A percentile compares a stretch with the other conserved stretches of the same genome.
Evolutionary conservation across 2,797 vertebrate species (phyloP).

Genomic region (Pogonophryne albipinna): DNA sequence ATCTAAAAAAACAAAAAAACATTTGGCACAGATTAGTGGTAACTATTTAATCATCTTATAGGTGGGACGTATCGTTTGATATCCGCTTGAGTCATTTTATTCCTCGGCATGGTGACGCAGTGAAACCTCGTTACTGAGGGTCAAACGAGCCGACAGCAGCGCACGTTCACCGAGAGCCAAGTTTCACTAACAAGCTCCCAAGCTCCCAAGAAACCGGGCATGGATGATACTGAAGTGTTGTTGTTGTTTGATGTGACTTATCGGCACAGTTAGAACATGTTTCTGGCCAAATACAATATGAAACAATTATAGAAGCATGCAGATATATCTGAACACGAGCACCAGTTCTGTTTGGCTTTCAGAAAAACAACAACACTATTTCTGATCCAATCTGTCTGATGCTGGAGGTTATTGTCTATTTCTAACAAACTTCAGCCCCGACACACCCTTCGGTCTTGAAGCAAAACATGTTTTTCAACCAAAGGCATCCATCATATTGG

Average conservation of each 20-base stretch:
- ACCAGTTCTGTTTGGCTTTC: neutral
- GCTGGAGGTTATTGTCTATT: neutral
- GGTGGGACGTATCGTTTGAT: slow-evolving; percentile 25
- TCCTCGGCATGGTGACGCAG: slow-evolving; percentile 37
- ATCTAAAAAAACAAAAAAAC: neutral
- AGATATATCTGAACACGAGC: neutral
- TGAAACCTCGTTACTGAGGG: slow-evolving; percentile 25
- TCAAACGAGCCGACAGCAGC: slow-evolving; percentile 28
- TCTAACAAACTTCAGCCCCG: neutral
- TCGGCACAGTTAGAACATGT: neutral
- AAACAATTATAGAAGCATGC: neutral
- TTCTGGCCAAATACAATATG: neutral
- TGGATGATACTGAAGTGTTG: neutral
- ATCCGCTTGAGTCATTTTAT: slow-evolving; percentile 35
- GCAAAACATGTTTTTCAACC: neutral
- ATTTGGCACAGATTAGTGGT: slow-evolving; percentile 19
- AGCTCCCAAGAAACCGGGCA: slow-evolving; percentile 30
- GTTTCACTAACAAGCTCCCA: slow-evolving; percentile 61
- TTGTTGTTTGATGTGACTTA: slow-evolving; percentile 13
- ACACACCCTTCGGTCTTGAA: neutral
- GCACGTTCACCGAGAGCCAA: slow-evolving; percentile 16
- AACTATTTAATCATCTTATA: neutral
- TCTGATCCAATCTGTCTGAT: neutral
- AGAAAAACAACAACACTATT: neutral
- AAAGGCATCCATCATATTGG: neutral